Base-by-base conservation (phyloP, 2,797 vertebrate genomes). In the Brotogeris chrysoptera region DNA sequence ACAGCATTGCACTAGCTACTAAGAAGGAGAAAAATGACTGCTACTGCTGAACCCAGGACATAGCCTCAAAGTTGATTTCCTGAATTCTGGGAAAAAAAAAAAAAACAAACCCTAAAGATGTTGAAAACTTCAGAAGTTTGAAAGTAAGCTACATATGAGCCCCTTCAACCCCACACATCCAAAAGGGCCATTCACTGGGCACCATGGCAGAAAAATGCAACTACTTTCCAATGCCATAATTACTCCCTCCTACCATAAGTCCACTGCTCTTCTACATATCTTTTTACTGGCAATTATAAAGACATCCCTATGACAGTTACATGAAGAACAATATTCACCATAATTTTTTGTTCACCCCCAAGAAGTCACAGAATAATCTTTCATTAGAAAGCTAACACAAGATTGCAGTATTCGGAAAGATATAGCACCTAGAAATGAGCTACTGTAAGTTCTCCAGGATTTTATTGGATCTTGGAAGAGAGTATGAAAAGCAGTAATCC, bases 191-290 rank as follows among this genome's bases (percentile, higher is more conserved):
- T 18, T 57, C 25, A 36, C 5, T 16, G 17, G 28, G 21, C 41
- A 64, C 0, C 8, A 2, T 10, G 1, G 2, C 1, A 14, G 39
- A 6, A 52, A 86, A 80, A 34, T 4, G 1, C 14, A 15, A 5
- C 34, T 8, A 10, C 11, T 19, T 64, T 68, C 52, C 44, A 55
- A 39, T 13, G 16, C 9, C 16, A 1, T 15, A 39, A 61, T 17
- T 24, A 19, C 20, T 25, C 13, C 19, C 15, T 36, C 74, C 9
- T 18, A 1, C 5, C 23, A 10, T 3, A 36, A 72, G 3, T 6
- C 36, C 28, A 5, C 36, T 63, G 77, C 57, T 85, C n/a, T 38
- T 41, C 61, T 72, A 49, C 18, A 5, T 6, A 1, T 13, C 11
- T 52, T 55, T 71, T 60, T 23, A 47, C 7, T 24, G 18, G 36